Evolutionary conservation across 1,140 invertebrate genomes (phyloP).

Genomic region (Ladona fulva): DNA sequence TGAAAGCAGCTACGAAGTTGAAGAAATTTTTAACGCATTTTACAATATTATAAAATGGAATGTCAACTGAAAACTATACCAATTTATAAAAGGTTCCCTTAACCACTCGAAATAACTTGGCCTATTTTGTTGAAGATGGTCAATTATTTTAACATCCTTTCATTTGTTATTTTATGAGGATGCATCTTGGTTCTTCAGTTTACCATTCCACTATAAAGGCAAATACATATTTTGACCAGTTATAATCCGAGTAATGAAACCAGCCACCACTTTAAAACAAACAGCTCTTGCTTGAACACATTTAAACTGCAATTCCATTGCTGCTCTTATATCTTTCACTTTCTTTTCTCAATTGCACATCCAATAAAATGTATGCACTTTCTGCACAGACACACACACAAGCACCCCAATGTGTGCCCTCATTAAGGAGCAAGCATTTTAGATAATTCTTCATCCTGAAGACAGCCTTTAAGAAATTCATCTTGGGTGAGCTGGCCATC

Average conservation of each 20-base stretch:
- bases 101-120: not conserved
- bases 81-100: not conserved
- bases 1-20: not conserved
- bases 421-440: constrained; percentile 90
- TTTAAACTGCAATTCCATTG: not conserved
- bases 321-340: not conserved
- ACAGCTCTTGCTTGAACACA: not conserved
- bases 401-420: constrained; percentile 15
- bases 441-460: constrained; percentile 93
- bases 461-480: constrained; percentile 97
- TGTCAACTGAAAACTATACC: not conserved
- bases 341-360: not conserved
- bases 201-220: not conserved
- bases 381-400: not conserved
- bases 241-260: not conserved
- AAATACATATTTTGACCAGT: not conserved
- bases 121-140: not conserved
- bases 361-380: not conserved
- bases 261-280: not conserved
- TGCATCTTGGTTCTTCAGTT: constrained; percentile 2
- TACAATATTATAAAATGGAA: constrained; percentile 11
- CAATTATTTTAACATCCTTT: not conserved
- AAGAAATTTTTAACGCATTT: not conserved
- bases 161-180: not conserved
- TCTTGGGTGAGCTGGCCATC: constrained; percentile 96